Conservation (phyloP, 2,888 invertebrate genomes). For the Aspidapion aeneum region DNA sequence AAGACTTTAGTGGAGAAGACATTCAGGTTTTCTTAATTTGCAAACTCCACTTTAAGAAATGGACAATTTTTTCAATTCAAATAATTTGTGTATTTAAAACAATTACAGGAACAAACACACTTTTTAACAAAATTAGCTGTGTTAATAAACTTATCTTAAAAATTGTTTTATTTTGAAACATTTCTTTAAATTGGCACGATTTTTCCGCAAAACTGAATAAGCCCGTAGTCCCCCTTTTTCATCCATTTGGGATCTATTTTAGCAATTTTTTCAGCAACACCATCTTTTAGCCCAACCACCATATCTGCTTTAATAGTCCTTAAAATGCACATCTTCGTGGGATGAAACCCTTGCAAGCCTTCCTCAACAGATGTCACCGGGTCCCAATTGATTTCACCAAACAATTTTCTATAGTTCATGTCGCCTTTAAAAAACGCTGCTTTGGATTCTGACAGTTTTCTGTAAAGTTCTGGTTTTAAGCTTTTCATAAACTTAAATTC, state of each 20-base stretch:
- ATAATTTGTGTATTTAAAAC: too few species aligned
- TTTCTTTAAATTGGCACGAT: constrained; percentile 21
- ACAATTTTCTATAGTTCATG: constrained; percentile 63
- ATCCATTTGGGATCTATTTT: constrained; percentile 71
- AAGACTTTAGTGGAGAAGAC: too few species aligned
- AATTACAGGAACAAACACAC: too few species aligned
- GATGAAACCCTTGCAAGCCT: constrained; percentile 73
- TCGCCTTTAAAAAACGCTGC: constrained; percentile 82
- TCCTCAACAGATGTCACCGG: constrained; percentile 61
- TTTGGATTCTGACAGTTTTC: constrained; percentile 62
- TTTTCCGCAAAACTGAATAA: constrained; percentile 58
- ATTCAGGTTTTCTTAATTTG: too few species aligned
- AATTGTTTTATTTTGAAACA: too few species aligned
- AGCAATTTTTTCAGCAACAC: constrained; percentile 56
- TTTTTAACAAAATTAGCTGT: too few species aligned
- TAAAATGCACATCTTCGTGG: constrained; percentile 63
- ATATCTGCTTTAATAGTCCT: constrained; percentile 90
- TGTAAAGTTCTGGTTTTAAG: constrained; percentile 65
- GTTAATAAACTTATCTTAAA: too few species aligned
- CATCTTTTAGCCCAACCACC: constrained; percentile 70
- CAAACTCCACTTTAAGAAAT: too few species aligned
- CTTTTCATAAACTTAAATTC: constrained; percentile 74
- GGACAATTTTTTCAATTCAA: too few species aligned
- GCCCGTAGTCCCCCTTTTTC: constrained; percentile 79
- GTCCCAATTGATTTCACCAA: constrained; percentile 83